Conservation (phyloP, 1,140 invertebrate genomes). For the Drosophila nigrodunni region DNA sequence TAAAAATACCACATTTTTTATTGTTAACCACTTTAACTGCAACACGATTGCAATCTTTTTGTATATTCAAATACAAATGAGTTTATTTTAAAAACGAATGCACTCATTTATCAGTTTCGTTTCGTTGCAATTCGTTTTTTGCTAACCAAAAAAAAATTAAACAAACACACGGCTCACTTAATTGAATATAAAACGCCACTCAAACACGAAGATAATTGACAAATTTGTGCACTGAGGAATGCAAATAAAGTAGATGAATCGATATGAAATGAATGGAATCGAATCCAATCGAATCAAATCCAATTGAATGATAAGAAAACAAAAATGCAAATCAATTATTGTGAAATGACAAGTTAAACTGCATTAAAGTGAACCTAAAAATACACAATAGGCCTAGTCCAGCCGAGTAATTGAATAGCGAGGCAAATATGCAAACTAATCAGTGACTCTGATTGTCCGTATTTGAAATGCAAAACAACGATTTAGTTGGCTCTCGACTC, state of each 20-base stretch:
- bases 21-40: conserved; percentile 20
- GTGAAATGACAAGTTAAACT: conserved; percentile 4
- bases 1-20: not conserved
- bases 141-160: conserved; percentile 17
- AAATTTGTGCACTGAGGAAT: conserved; percentile 43
- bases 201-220: conserved; percentile 42
- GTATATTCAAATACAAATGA: conserved; percentile 9
- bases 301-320: not conserved
- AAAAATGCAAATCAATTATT: not conserved
- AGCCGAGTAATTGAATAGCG: not conserved
- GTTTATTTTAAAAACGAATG: conserved; percentile 16
- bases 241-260: conserved; percentile 22
- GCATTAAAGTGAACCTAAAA: not conserved
- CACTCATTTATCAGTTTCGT: conserved; percentile 20
- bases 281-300: not conserved
- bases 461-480: not conserved
- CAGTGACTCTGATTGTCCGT: conserved; percentile 1
- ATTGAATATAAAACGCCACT: conserved; percentile 48
- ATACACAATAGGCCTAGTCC: not conserved
- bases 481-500: no score
- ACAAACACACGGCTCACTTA: conserved; percentile 42
- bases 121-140: conserved; percentile 29
- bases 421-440: conserved; percentile 27
- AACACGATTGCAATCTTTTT: not conserved
- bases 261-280: not conserved